A percentile compares a stretch with the other conserved stretches of the same genome.
Conservation (phyloP, 2,888 invertebrate species). For the Tholera decimalis region DNA sequence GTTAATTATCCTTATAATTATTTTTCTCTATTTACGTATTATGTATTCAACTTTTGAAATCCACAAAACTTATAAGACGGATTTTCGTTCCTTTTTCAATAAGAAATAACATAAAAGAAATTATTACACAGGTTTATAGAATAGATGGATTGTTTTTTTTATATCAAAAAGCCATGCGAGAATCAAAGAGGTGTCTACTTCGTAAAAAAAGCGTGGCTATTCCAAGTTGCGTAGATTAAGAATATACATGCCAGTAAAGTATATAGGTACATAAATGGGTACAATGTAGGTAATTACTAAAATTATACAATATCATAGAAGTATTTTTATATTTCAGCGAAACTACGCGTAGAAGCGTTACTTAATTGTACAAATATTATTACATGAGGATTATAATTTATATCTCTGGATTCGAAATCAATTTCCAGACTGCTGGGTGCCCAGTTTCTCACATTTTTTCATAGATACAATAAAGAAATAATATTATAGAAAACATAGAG, state of each 20-base stretch:
- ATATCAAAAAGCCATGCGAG: slow-evolving; percentile 87
- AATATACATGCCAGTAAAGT: slow-evolving; percentile 87
- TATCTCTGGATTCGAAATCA: slow-evolving; percentile 83
- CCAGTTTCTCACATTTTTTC: slow-evolving; percentile 67
- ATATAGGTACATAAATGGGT: slow-evolving; percentile 88
- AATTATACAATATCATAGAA: slow-evolving; percentile 89
- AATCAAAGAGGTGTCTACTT: slow-evolving; percentile 76
- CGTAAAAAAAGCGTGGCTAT: slow-evolving; percentile 84
- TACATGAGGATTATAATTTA: slow-evolving; percentile 83
- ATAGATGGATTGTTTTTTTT: slow-evolving; percentile 62
- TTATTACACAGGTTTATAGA: slow-evolving; percentile 58
- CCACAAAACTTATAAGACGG: slow-evolving; percentile 87
- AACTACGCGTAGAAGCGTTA: slow-evolving; percentile 89
- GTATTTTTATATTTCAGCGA: slow-evolving; percentile 85
- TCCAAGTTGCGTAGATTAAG: slow-evolving; percentile 83
- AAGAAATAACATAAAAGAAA: slow-evolving; percentile 61
- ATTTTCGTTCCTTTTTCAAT: slow-evolving; percentile 79
- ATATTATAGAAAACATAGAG: slow-evolving; percentile 29
- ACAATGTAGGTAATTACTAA: slow-evolving; percentile 88
- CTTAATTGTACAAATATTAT: slow-evolving; percentile 88
- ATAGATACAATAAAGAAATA: slow-evolving; percentile 48
- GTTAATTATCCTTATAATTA: slow-evolving; percentile 87
- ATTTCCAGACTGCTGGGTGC: slow-evolving; percentile 84
- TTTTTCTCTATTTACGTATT: slow-evolving; percentile 88
- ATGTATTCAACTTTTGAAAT: slow-evolving; percentile 85